Evolutionary conservation across 2,888 invertebrate genomes (phyloP).

Genomic region (Apomyelois bistriatella): DNA sequence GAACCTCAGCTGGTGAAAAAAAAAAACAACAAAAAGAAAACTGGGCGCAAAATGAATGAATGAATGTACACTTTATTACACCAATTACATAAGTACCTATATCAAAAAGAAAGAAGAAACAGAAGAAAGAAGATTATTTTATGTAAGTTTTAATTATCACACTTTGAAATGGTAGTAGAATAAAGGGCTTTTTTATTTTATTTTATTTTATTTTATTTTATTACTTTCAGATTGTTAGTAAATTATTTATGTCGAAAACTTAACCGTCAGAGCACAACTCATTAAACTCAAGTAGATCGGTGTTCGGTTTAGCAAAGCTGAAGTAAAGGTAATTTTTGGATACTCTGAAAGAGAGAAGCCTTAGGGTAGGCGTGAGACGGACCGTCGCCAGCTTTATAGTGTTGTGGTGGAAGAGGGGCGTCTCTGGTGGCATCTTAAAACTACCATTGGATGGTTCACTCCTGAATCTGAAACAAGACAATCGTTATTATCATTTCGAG

Average conservation of each 20-base stretch:
- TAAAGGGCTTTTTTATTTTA: too few relatives aligned
- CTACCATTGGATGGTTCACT: neutral
- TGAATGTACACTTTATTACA: too few relatives aligned
- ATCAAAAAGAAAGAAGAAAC: too few relatives aligned
- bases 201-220: too few relatives aligned
- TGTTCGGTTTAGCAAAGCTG: conserved; percentile 49
- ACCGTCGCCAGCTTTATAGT: conserved; percentile 50
- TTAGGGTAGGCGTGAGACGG: conserved; percentile 43
- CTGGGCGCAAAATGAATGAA: too few relatives aligned
- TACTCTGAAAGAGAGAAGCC: conserved; percentile 54
- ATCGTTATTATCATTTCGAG: too few relatives aligned
- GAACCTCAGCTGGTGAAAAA: too few relatives aligned
- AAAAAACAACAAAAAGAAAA: too few relatives aligned
- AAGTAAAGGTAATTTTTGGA: conserved; percentile 58
- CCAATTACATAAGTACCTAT: too few relatives aligned
- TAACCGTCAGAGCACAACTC: conserved; percentile 40
- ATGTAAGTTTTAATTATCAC: too few relatives aligned
- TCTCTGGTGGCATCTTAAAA: conserved; percentile 16
- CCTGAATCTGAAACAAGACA: conserved; percentile 1
- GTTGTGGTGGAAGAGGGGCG: conserved; percentile 19
- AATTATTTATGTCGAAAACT: neutral
- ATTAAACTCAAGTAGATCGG: conserved; percentile 51
- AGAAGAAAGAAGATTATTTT: too few relatives aligned
- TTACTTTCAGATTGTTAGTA: neutral
- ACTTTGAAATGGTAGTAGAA: too few relatives aligned